Percentiles rank a stretch among this genome's conserved stretches.
These are phyloP conservation scores for Prorops nasuta DNA, from an alignment of 1,140 invertebrate genomes.

Conservation along the genomic window DNA sequence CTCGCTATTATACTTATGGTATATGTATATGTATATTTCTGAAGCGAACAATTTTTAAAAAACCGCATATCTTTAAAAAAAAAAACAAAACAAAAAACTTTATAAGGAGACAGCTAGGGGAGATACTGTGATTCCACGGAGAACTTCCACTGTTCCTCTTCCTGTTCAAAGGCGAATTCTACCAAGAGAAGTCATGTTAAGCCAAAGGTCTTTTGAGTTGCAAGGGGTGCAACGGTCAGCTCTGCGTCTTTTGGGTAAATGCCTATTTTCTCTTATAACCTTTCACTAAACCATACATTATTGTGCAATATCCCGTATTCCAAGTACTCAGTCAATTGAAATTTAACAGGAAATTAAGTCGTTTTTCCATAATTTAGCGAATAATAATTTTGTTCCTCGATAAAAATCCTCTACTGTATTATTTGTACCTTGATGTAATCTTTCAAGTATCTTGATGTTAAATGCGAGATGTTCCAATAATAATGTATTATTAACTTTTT, in stretches of 20 bases:
- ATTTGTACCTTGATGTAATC: background rate
- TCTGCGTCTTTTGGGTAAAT: conserved; percentile 39
- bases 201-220: conserved; percentile 36
- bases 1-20: background rate
- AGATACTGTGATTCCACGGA: conserved; percentile 25
- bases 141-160: conserved; percentile 30
- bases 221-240: conserved; percentile 32
- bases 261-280: too few relatives aligned
- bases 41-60: conserved; percentile 14
- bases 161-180: conserved; percentile 25
- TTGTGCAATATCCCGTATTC: too few relatives aligned
- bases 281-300: too few relatives aligned
- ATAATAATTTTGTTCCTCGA: background rate
- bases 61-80: background rate
- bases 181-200: conserved; percentile 29
- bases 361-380: too few relatives aligned
- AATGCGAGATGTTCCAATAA: background rate
- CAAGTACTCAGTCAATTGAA: too few relatives aligned
- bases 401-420: too few relatives aligned
- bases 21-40: conserved; percentile 9
- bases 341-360: too few relatives aligned
- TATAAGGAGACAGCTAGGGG: conserved; percentile 34
- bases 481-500: background rate
- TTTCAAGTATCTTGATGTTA: background rate
- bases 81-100: conserved; percentile 18